Evolutionary conservation across 2,888 invertebrate species (phyloP), one percentile per base, ranked within the genome.

Genomic region (Dasypogon diadema): DNA sequence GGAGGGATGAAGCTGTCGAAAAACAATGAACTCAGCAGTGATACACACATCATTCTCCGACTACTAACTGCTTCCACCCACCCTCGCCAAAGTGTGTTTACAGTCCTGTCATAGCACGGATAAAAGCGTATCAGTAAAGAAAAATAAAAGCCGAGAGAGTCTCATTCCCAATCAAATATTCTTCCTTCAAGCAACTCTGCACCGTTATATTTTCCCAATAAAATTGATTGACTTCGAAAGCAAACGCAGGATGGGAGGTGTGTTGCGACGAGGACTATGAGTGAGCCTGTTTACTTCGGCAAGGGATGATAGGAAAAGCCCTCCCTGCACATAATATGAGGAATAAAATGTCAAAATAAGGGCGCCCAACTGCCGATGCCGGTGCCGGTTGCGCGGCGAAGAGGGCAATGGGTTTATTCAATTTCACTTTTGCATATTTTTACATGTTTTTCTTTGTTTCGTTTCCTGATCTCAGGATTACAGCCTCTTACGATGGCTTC

Each of bases 11-110:
- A 63, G 24, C 65, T 54, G 65, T 72, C 77, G 60, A 60, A 54
- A 77, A 55, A 77, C 75, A 77, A 76, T 74, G 70, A 74, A 74
- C 63, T 22, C 24, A 46, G 14, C 24, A 14, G 24, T 65, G 65
- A 46, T 46, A 46, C 22, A 65, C 46, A 46, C 65, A 22, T 22
- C 18, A 42, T 3, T 42, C 12, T 12, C 12, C 42, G 2, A 8
- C 42, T 2, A 42, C 42, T 42, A 42, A 42, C 12, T 42, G 60
- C 60, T 30, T 26, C 26, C 30, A 8, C 37, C 34, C 10, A 14
- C 60, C 34, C 60, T 42, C 42, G 2, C 8, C 21, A 34, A 34
- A 60, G 12, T 34, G 60, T 60, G 60, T 60, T 60, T 60, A 60
- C 60, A 30, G 60, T 60, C 60, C 30, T 60, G 60, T 60, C 60